Percentiles rank a stretch among this genome's conserved stretches.
Evolutionary conservation across 2,113 vertebrate genomes (phyloP).

Genomic region (Semnornis frantzii): DNA sequence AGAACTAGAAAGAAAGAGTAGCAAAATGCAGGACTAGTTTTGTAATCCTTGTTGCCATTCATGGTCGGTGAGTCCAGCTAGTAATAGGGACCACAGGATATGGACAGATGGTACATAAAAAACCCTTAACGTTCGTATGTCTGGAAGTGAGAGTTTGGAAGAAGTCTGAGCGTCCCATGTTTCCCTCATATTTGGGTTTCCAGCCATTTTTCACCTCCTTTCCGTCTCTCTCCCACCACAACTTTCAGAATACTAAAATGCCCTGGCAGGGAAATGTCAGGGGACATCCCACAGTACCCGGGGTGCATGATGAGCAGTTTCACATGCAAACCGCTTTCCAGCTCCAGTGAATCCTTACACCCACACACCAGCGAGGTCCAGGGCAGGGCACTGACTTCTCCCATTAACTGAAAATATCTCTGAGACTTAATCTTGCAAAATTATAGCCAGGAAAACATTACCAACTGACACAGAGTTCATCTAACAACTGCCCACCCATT

Average conservation of each 20-base stretch:
- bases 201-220: neutral
- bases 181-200: neutral
- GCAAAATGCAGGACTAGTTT: neutral
- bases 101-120: neutral
- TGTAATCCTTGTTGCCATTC: neutral
- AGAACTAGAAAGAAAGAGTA: neutral
- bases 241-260: neutral
- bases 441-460: slow-evolving; percentile 55
- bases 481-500: slow-evolving; percentile 74
- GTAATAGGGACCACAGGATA: neutral
- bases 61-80: neutral
- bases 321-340: neutral
- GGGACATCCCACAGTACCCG: neutral
- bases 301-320: neutral
- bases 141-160: neutral
- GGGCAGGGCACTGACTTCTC: neutral
- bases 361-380: neutral
- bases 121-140: neutral
- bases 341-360: slow-evolving; percentile 30
- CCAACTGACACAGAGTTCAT: slow-evolving; percentile 54
- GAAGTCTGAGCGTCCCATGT: neutral
- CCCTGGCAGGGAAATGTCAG: neutral
- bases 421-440: slow-evolving; percentile 45
- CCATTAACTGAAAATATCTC: slow-evolving; percentile 60
- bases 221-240: neutral